A percentile compares a stretch with the other conserved stretches of the same genome.
phyloP scores from a whole-genome alignment of 2,888 invertebrate genomes.

The Apantesis nais region DNA sequence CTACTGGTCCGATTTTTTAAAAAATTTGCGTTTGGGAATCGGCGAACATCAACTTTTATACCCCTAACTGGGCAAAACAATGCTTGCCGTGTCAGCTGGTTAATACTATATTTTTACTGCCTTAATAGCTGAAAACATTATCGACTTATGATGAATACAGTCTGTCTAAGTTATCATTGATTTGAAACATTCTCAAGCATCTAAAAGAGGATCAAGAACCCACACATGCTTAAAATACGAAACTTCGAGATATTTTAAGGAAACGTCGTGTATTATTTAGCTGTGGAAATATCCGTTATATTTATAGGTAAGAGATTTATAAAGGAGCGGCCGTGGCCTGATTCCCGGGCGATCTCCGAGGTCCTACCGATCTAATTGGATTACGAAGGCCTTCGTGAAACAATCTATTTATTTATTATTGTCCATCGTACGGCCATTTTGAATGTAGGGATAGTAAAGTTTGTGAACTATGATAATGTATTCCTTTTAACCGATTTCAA shows the following conservation, averaged over 20 bases:
- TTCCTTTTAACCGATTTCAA: background rate
- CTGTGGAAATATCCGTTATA: constrained; percentile 7
- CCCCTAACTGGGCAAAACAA: too few species aligned
- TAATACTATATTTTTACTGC: background rate
- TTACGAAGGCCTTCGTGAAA: constrained; percentile 1
- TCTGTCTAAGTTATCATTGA: background rate
- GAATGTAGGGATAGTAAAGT: background rate
- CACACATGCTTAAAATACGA: background rate
- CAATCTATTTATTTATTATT: constrained; percentile 4
- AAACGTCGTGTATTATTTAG: constrained; percentile 3
- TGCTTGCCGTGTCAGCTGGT: too few species aligned
- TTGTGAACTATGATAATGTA: background rate
- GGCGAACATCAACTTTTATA: too few species aligned
- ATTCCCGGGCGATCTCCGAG: constrained; percentile 2
- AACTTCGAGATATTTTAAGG: background rate
- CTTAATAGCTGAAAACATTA: background rate
- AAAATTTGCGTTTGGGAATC: too few species aligned
- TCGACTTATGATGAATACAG: background rate
- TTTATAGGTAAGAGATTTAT: constrained; percentile 19
- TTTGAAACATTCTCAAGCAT: background rate
- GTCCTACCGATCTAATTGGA: constrained; percentile 5
- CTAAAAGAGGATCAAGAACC: background rate
- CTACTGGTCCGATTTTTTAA: too few species aligned
- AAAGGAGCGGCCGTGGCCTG: constrained; percentile 33
- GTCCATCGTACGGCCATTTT: background rate